Evolutionary conservation across 2,113 vertebrate genomes (phyloP), one percentile per base, ranked within the genome.

Genomic region (Danio rerio): DNA sequence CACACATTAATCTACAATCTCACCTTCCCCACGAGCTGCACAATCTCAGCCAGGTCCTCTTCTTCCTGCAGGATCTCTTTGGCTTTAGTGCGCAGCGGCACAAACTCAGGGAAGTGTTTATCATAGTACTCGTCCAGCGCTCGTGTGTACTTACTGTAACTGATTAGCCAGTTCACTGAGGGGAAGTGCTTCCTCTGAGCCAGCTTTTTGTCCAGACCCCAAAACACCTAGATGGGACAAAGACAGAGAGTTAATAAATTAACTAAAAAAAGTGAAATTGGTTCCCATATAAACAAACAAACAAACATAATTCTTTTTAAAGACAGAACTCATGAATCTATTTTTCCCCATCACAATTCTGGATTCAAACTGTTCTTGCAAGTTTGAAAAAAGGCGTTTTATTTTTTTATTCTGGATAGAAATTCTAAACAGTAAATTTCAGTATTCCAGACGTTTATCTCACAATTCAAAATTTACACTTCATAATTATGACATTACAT

Each of bases 21-120:
- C 63, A 96, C 97, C 94, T 99, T 99, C 82, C 98, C 98, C n/a
- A 99, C 97, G 7, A 99, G 96, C 92, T 99, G 97, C 58, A 99
- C 97, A 43, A 99, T 99, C 92, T 99, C 98, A 52, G 98, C 98
- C 74, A 99, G 92, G 88, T 99, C 97, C 88, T 99, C 98, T 86
- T 99, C 98, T 88, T 99, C 97, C 91, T 99, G 98, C 10, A 99
- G 90, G 88, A 99, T 99, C 91, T 99, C 97, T 92, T 98, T 98
- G 21, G 98, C 92, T 89, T 99, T 98, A 87, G 97, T 98, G 84
- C 98, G 94, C 83, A 99, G 94, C 4, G 97, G 97, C 80, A 98
- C 97, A 82, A 99, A 99, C 87, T 98, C 97, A 0, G 96, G 93
- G 88, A 98, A 99, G 91, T 99, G 97, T 78, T 98, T 98, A 93